Conservation (phyloP, 2,888 invertebrate genomes). For the Drosophila gaucha region DNA sequence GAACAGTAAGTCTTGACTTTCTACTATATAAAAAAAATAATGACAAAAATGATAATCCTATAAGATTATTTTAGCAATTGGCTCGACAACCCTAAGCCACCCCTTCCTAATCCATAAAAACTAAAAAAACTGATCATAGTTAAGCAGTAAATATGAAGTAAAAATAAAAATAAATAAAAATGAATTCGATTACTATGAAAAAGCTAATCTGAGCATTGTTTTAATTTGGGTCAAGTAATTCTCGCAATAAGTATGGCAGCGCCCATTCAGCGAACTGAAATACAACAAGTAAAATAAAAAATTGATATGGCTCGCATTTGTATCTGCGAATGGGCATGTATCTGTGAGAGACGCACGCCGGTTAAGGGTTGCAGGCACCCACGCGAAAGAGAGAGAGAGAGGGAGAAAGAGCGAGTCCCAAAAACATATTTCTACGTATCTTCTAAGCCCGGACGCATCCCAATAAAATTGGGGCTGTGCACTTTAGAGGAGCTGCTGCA, state of each 20-base stretch:
- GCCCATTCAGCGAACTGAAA: not conserved
- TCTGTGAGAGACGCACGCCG: constrained; percentile 24
- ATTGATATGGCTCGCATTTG: constrained; percentile 22
- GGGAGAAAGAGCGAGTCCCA: not conserved
- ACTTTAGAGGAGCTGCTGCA: constrained; percentile 31
- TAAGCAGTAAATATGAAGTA: constrained; percentile 57
- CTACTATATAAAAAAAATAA: not conserved
- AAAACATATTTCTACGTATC: constrained; percentile 2
- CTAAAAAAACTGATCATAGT: constrained; percentile 8
- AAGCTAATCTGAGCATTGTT: constrained; percentile 9
- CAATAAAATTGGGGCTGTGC: constrained; percentile 23
- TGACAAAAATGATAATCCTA: constrained; percentile 11
- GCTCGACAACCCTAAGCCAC: constrained; percentile 4
- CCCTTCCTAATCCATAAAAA: not conserved
- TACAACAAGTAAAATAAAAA: constrained; percentile 15
- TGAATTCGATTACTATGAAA: constrained; percentile 59
- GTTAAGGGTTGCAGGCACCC: constrained; percentile 34
- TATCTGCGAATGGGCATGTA: constrained; percentile 52
- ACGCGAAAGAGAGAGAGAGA: not conserved
- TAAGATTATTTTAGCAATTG: constrained; percentile 19
- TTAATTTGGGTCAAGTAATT: constrained; percentile 38
- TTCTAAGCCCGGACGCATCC: constrained; percentile 8
- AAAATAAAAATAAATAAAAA: constrained; percentile 64
- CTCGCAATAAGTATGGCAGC: constrained; percentile 20
- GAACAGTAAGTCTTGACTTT: constrained; percentile 1